A percentile compares a stretch with the other conserved stretches of the same genome.
Conservation (phyloP, 2,113 vertebrate genomes). For the Neotoma lepida region DNA sequence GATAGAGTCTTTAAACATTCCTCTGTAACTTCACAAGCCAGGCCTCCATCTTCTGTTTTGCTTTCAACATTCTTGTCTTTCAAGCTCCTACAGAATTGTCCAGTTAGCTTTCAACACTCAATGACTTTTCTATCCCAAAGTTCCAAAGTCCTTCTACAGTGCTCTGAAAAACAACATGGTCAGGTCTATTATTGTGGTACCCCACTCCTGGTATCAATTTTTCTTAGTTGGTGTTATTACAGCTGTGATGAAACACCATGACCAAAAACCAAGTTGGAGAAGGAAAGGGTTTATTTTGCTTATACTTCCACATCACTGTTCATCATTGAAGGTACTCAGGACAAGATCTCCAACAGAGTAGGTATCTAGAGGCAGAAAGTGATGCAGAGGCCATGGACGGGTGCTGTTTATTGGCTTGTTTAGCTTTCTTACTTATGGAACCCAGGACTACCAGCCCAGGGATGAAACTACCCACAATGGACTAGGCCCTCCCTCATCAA, state of each 20-base stretch:
- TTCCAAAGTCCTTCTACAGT: neutral
- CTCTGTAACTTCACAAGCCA: neutral
- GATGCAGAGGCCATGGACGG: neutral
- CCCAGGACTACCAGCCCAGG: neutral
- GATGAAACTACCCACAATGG: neutral
- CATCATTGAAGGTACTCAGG: neutral
- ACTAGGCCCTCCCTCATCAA: neutral
- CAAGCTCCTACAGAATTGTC: too few relatives aligned
- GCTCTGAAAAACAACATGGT: neutral
- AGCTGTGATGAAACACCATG: neutral
- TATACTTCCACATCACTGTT: neutral
- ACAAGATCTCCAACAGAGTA: neutral
- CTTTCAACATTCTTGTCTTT: neutral
- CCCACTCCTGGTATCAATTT: neutral
- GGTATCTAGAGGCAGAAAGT: neutral
- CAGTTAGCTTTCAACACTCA: neutral
- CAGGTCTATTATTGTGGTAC: neutral
- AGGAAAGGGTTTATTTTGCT: neutral
- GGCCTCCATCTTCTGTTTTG: neutral
- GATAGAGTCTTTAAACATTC: neutral
- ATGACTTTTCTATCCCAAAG: neutral
- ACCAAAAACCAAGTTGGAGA: neutral
- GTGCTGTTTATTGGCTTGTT: neutral
- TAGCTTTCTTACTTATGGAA: neutral
- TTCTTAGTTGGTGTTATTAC: neutral